A percentile compares a stretch with the other conserved stretches of the same genome.
phyloP scores from a whole-genome alignment of 2,888 invertebrate species.

The Dinocampus coccinellae region DNA sequence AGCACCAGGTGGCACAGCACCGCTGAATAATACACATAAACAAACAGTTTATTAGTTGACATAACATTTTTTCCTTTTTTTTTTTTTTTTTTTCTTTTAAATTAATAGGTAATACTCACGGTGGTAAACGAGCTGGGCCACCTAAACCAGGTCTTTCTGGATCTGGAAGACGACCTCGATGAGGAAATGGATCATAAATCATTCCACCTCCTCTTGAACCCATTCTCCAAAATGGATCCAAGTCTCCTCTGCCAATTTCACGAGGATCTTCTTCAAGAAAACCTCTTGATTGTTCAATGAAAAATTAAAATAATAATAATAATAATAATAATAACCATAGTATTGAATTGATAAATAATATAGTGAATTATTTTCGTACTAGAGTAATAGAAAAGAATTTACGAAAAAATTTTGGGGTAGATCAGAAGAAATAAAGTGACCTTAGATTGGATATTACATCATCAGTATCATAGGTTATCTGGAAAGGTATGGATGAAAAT shows the following conservation, averaged over 20 bases:
- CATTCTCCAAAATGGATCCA: slow-evolving; percentile 79
- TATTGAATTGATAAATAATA: background rate
- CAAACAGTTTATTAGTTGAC: background rate
- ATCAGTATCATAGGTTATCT: slow-evolving; percentile 52
- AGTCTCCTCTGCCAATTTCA: slow-evolving; percentile 79
- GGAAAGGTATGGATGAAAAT: slow-evolving; percentile 41
- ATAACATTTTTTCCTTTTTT: background rate
- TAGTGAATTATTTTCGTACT: background rate
- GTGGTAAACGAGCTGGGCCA: slow-evolving; percentile 74
- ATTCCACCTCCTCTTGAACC: slow-evolving; percentile 77
- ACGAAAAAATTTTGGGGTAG: background rate
- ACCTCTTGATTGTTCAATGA: slow-evolving; percentile 30
- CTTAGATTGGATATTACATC: slow-evolving; percentile 44
- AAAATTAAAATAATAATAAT: background rate
- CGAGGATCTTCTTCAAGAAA: slow-evolving; percentile 48
- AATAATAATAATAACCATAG: background rate
- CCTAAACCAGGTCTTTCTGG: slow-evolving; percentile 71
- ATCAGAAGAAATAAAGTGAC: slow-evolving; percentile 19
- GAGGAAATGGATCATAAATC: slow-evolving; percentile 77
- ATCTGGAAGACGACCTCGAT: slow-evolving; percentile 54
- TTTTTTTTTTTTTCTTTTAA: background rate
- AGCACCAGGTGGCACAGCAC: slow-evolving; percentile 81
- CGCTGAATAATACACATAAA: slow-evolving; percentile 69
- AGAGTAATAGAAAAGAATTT: slow-evolving; percentile 24
- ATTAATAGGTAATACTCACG: slow-evolving; percentile 63